These are phyloP conservation scores for Trialeurodes vaporariorum DNA, from an alignment of 1,140 invertebrate species.

Conservation along the genomic window DNA sequence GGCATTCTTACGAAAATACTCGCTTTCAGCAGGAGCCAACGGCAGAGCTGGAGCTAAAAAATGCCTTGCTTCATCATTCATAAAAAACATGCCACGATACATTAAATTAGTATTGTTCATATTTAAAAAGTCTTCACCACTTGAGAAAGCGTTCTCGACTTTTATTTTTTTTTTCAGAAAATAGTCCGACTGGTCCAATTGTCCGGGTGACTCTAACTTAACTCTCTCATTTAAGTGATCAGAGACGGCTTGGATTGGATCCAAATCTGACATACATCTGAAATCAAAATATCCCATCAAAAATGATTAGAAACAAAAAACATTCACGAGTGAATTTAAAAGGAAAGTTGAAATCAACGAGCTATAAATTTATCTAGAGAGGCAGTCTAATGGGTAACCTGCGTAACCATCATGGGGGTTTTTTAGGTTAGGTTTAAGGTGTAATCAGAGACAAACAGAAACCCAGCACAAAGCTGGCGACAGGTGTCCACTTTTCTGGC, in stretches of 20 bases:
- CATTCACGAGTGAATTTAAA: too few relatives aligned
- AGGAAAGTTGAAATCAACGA: too few relatives aligned
- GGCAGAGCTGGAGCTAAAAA: slow-evolving; percentile 26
- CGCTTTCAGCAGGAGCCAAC: slow-evolving; percentile 21
- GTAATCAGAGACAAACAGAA: too few relatives aligned
- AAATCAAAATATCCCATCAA: too few relatives aligned
- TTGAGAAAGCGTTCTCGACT: slow-evolving; percentile 2
- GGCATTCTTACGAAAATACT: slow-evolving; percentile 24
- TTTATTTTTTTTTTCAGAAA: slow-evolving; percentile 6
- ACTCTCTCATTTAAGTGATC: slow-evolving; percentile 23
- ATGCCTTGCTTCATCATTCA: slow-evolving; percentile 29
- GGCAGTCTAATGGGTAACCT: too few relatives aligned
- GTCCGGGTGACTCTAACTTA: slow-evolving; percentile 16
- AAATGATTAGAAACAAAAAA: too few relatives aligned
- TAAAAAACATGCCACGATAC: slow-evolving; percentile 29
- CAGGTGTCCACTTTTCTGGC: too few relatives aligned
- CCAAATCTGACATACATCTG: slow-evolving; percentile 25
- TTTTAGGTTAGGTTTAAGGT: too few relatives aligned
- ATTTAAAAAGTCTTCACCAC: not conserved
- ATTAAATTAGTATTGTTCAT: slow-evolving; percentile 27
- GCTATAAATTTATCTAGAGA: too few relatives aligned
- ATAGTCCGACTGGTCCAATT: not conserved
- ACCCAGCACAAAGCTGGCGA: too few relatives aligned
- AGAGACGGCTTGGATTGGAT: slow-evolving; percentile 23
- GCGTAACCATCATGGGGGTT: too few relatives aligned